Percentiles rank a stretch among this genome's conserved stretches.
phyloP scores from a whole-genome alignment of 2,888 invertebrate species.

The Tipula vernalis region DNA sequence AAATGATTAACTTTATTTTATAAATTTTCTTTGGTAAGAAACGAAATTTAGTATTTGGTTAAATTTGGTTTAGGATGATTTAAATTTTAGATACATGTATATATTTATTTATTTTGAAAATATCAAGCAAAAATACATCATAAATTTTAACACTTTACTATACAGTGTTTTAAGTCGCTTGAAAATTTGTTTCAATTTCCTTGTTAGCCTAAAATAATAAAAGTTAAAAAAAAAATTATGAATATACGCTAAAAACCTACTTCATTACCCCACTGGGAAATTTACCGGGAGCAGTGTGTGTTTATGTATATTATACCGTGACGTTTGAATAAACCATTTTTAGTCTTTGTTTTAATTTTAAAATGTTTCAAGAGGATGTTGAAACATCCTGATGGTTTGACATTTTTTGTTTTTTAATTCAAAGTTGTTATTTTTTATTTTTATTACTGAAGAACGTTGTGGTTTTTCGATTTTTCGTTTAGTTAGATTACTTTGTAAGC shows the following conservation, averaged over 20 bases:
- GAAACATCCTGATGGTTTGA: slow-evolving; percentile 4
- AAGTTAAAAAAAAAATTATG: not conserved
- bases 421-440: not conserved
- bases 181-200: not conserved
- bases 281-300: not conserved
- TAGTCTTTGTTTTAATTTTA: not conserved
- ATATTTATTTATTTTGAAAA: not conserved
- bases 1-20: slow-evolving; percentile 4
- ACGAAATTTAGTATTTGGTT: not conserved
- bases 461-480: not conserved
- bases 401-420: not conserved
- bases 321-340: not conserved
- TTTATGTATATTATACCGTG: not conserved
- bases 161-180: not conserved
- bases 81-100: not conserved
- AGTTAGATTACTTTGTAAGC: not conserved
- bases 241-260: not conserved
- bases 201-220: not conserved
- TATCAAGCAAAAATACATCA: not conserved
- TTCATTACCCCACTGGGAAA: not conserved
- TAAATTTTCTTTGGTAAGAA: not conserved
- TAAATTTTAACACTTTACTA: not conserved
- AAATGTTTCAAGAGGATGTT: not conserved
- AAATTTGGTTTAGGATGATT: not conserved
- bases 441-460: not conserved